phyloP scores from a whole-genome alignment of 2,797 vertebrate species.

The Spinus pinus region DNA sequence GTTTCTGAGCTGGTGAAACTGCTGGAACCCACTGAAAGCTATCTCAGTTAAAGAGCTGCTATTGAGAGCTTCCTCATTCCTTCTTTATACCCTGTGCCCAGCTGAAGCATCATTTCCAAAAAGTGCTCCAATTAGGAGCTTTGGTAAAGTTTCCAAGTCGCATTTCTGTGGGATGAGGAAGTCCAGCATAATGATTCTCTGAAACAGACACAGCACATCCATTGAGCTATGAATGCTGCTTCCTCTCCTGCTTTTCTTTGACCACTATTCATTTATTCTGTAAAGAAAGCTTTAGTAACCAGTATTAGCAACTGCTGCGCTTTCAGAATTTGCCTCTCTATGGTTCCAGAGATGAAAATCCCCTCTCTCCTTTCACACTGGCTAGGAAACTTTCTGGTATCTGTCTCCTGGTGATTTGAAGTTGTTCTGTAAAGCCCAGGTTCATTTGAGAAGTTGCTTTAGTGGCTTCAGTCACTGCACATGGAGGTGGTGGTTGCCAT shows the following conservation, averaged over 20 bases:
- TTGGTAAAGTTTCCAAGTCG: conserved; percentile 14
- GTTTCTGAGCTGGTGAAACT: background rate
- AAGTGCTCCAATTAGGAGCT: background rate
- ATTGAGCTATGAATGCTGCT: background rate
- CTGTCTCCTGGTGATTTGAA: background rate
- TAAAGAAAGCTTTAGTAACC: background rate
- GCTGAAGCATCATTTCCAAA: background rate
- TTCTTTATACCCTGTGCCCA: background rate
- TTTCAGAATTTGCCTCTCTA: background rate
- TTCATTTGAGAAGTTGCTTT: background rate
- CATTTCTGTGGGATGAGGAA: conserved; percentile 37
- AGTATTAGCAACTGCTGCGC: background rate
- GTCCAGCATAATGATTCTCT: background rate
- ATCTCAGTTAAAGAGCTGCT: background rate
- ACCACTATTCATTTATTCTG: background rate
- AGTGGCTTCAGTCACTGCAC: background rate
- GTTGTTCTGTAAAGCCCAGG: background rate
- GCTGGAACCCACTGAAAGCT: background rate
- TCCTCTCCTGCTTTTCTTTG: background rate
- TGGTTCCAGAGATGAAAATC: background rate
- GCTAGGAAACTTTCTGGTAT: background rate
- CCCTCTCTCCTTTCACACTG: background rate
- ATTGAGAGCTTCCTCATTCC: background rate
- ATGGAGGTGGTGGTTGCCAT: background rate
- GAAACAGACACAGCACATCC: background rate